A percentile compares a stretch with the other conserved stretches of the same genome.
Conservation (phyloP, 2,113 vertebrate genomes). For the Suricata suricatta region DNA sequence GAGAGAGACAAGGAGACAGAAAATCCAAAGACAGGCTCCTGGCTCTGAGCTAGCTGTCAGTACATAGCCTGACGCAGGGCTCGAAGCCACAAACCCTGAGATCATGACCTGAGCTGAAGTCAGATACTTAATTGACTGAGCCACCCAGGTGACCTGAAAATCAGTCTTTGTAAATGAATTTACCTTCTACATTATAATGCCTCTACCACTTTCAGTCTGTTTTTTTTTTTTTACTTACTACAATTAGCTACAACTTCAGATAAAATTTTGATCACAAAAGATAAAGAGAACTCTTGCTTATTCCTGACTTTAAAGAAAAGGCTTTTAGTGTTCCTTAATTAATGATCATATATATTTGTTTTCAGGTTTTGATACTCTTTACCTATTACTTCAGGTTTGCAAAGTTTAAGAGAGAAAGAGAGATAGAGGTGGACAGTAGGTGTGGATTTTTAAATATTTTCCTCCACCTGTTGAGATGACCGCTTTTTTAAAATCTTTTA, state of each 20-base stretch:
- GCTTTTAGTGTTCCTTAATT: not conserved
- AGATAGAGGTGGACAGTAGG: not conserved
- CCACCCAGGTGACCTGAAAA: too few relatives aligned
- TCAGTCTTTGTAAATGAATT: not conserved
- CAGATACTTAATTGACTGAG: too few relatives aligned
- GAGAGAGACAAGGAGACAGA: too few relatives aligned
- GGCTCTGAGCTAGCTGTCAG: too few relatives aligned
- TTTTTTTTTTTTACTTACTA: conserved; percentile 2
- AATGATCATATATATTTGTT: not conserved
- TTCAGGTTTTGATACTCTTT: not conserved
- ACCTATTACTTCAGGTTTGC: not conserved
- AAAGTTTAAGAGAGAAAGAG: not conserved
- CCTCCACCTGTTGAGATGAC: not conserved
- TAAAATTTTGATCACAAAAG: not conserved
- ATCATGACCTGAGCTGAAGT: too few relatives aligned
- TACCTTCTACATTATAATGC: not conserved
- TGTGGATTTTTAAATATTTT: conserved; percentile 4
- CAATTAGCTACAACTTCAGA: not conserved
- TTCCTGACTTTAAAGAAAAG: conserved; percentile 17
- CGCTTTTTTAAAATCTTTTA: not conserved
- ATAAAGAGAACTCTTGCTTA: not conserved
- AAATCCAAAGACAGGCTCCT: too few relatives aligned
- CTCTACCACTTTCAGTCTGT: not conserved
- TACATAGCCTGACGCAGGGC: too few relatives aligned
- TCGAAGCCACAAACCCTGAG: too few relatives aligned